Evolutionary conservation across 2,113 vertebrate genomes (phyloP).

Genomic region (Sylvilagus bachmani): DNA sequence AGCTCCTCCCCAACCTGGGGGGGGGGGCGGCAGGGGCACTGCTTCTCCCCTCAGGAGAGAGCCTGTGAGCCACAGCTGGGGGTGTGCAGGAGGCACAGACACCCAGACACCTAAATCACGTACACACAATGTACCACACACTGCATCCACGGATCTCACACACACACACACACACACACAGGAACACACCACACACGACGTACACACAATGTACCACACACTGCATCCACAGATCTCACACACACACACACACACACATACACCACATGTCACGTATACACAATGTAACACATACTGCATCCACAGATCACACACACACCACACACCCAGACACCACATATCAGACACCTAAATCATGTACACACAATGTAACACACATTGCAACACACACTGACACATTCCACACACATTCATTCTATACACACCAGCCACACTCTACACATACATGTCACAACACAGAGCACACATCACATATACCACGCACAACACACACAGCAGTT

Average conservation of each 20-base stretch:
- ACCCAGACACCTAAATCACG: too few species aligned
- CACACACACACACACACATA: not conserved
- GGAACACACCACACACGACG: too few species aligned
- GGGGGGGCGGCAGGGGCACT: too few species aligned
- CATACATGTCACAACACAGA: too few species aligned
- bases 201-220: not conserved
- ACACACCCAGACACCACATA: not conserved
- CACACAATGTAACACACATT: not conserved
- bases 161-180: not conserved
- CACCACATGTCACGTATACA: not conserved
- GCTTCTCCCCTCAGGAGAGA: not conserved
- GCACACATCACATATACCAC: not conserved
- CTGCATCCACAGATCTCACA: not conserved
- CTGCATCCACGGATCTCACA: not conserved
- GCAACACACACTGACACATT: not conserved
- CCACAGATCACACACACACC: not conserved
- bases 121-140: too few species aligned
- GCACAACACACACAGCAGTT: not conserved
- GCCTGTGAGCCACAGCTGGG: too few species aligned
- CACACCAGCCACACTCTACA: not conserved
- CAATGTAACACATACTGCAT: not conserved
- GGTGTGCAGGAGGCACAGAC: too few species aligned
- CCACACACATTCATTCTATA: not conserved
- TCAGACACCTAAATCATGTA: too few species aligned
- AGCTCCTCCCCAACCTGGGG: not conserved